Evolutionary conservation across 2,113 vertebrate genomes (phyloP).

Genomic region (Myrmophylax atrothorax): DNA sequence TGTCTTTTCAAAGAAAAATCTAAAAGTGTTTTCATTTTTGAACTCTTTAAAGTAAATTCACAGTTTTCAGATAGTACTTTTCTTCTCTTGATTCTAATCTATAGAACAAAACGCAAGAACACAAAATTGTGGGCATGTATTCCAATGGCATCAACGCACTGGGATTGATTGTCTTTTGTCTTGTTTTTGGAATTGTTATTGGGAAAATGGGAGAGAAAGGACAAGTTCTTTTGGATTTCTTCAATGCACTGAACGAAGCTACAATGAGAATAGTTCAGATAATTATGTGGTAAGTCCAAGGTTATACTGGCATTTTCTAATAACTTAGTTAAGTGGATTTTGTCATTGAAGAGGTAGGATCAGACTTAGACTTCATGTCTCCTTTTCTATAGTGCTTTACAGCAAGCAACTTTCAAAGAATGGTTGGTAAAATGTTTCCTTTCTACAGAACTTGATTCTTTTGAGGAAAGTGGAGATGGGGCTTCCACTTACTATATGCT

Average conservation of each 20-base stretch:
- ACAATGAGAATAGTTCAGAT: constrained; percentile 97
- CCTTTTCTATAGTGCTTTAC: neutral
- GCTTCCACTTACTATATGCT: neutral
- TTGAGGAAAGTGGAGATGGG: neutral
- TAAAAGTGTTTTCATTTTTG: neutral
- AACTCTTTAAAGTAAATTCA: neutral
- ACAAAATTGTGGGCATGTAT: constrained; percentile 86
- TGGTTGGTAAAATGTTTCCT: neutral
- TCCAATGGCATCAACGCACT: constrained; percentile 92
- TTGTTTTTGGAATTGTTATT: constrained; percentile 93
- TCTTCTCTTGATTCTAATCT: constrained; percentile 51
- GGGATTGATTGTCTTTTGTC: constrained; percentile 94
- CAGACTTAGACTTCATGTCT: neutral
- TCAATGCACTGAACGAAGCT: constrained; percentile 94
- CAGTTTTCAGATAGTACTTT: neutral
- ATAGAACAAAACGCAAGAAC: constrained; percentile 91
- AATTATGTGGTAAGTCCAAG: constrained; percentile 92
- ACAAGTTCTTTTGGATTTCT: constrained; percentile 92
- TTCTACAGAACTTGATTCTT: neutral
- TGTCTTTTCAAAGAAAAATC: neutral
- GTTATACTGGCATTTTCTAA: neutral
- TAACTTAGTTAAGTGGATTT: neutral
- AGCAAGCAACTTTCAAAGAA: neutral
- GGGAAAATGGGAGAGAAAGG: constrained; percentile 97
- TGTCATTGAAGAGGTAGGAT: neutral